A percentile compares a stretch with the other conserved stretches of the same genome.
phyloP scores from a whole-genome alignment of 2,797 vertebrate genomes.

The Okamejei kenojei region DNA sequence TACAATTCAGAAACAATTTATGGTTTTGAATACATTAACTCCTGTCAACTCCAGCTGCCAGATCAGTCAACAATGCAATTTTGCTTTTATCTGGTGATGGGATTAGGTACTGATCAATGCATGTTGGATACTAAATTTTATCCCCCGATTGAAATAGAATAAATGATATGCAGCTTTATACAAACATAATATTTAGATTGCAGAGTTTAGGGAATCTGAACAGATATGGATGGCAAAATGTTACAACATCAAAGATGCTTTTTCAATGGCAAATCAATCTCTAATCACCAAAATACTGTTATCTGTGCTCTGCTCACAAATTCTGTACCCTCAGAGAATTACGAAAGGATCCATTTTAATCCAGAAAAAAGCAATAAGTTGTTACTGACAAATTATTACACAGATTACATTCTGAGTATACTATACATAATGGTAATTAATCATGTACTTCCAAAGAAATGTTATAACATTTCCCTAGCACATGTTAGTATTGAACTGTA shows the following conservation, averaged over 20 bases:
- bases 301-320: fast-evolving
- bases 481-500: neutral
- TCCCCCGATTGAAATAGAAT: neutral
- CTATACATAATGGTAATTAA: neutral
- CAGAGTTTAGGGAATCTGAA: neutral
- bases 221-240: neutral
- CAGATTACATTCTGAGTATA: neutral
- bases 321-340: neutral
- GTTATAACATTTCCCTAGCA: neutral
- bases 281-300: neutral
- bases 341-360: neutral
- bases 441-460: neutral
- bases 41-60: neutral
- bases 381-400: neutral
- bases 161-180: neutral
- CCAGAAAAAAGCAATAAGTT: neutral
- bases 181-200: neutral
- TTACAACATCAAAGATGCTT: neutral
- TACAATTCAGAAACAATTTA: neutral
- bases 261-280: neutral
- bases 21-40: neutral
- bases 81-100: neutral
- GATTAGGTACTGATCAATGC: neutral
- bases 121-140: neutral
- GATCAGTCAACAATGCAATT: neutral